Evolutionary conservation across 2,797 vertebrate species (phyloP).

Genomic region (Enteromius thamalakanensis): DNA sequence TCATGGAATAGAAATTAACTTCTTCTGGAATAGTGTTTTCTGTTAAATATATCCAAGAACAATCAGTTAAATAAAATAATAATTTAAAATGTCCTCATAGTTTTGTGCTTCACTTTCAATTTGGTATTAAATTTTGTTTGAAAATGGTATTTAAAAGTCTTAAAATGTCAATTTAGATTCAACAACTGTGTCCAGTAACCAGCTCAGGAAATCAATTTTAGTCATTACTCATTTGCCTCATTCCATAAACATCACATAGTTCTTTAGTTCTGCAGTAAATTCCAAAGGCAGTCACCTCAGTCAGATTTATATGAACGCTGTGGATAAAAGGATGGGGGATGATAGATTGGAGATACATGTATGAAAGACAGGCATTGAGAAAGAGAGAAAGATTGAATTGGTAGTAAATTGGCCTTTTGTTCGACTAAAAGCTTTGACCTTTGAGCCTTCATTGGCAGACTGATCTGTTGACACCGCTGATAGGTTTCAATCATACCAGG

Average conservation of each 20-base stretch:
- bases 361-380: conserved; percentile 33
- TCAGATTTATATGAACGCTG: conserved; percentile 5
- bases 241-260: not conserved
- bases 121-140: no score
- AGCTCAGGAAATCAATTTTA: conserved; percentile 13
- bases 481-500: conserved; percentile 65
- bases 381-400: conserved; percentile 33
- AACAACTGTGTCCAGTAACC: conserved; percentile 2
- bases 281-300: conserved; percentile 23
- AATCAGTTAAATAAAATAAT: no score
- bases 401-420: conserved; percentile 61
- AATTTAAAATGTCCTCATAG: no score
- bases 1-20: no score
- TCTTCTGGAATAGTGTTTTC: no score
- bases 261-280: not conserved
- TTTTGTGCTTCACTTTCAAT: no score
- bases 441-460: conserved; percentile 70
- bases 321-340: conserved; percentile 33
- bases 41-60: no score
- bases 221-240: not conserved
- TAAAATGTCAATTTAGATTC: not conserved
- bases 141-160: no score
- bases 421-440: conserved; percentile 66
- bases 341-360: conserved; percentile 33
- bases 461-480: conserved; percentile 67